Base-by-base conservation (phyloP, 2,113 vertebrate species). In the Cacatua alba region DNA sequence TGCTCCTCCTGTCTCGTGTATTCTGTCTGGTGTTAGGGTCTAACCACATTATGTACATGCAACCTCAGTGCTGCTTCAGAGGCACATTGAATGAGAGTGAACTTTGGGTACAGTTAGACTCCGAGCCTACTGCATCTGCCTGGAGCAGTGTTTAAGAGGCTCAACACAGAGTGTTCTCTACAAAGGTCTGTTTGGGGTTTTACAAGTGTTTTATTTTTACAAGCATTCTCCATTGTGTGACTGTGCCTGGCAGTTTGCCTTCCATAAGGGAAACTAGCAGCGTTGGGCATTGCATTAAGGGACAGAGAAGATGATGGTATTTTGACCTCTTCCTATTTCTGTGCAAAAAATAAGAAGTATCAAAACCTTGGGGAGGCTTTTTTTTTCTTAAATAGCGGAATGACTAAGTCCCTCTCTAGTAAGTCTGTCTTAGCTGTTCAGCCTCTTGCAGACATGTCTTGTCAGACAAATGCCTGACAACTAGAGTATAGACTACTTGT, bases 401-500 rank as follows among this genome's bases (percentile, higher is more conserved):
- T 91, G 62, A 88, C 67, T 94, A 82, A 80, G 43, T 43, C 62
- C 64, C 67, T 79, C 67, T 76, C 79, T 67, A 81, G 48, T 51
- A 95, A 81, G 31, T 31, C 90, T 95, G 41, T 39, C 72, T 89
- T 46, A 1, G 11, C 79, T 84, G 68, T 83, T 86, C 74, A 84
- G 41, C n/a, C 70, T 94, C 48, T 57, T 37, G 53, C 31, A 93
- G 63, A 57, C 55, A 80, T 86, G 31, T n/a, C 31, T n/a, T 23
- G 55, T 59, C 55, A 59, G 33, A 59, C 85, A n/a, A 85, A 71
- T 35, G 20, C 39, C 72, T 89, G 88, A 96, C 88, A 92, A 76
- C 74, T 88, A 91, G 82, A 86, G 92, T 89, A 92, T 3, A 91
- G 65, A 87, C 68, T 63, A 53, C 37, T 88, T 46, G 49, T 70